Percentiles rank a stretch among this genome's conserved stretches.
Conservation (phyloP, 2,888 invertebrate species). For the Melieria picta region DNA sequence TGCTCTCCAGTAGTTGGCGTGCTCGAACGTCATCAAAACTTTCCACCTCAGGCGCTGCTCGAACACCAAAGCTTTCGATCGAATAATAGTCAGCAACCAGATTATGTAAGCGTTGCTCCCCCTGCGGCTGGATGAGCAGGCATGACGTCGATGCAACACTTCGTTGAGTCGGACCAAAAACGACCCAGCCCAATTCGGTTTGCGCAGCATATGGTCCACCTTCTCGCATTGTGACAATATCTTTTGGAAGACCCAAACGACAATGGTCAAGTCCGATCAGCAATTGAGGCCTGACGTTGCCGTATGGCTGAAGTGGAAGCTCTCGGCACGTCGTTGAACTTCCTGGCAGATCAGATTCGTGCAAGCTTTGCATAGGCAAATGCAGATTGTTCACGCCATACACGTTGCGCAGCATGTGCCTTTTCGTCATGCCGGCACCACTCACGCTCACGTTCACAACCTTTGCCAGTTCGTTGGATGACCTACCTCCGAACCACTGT, state of each 20-base stretch:
- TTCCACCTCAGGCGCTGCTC: conserved; percentile 17
- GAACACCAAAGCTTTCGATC: conserved; percentile 30
- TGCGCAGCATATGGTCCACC: conserved; percentile 38
- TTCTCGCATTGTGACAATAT: not conserved
- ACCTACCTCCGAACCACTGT: too few species aligned
- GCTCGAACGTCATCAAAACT: conserved; percentile 15
- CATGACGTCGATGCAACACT: conserved; percentile 7
- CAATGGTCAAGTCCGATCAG: conserved; percentile 10
- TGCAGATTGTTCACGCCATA: too few species aligned
- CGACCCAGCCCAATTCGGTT: conserved; percentile 39
- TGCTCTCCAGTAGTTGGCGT: conserved; percentile 12
- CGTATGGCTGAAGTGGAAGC: too few species aligned
- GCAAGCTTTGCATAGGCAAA: too few species aligned
- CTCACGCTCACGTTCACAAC: too few species aligned
- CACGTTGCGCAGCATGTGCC: too few species aligned
- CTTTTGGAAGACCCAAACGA: not conserved
- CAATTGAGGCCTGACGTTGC: not conserved
- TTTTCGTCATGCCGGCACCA: too few species aligned
- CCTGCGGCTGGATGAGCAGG: conserved; percentile 1
- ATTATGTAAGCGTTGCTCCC: conserved; percentile 17
- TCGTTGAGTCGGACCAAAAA: conserved; percentile 28
- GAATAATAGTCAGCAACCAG: conserved; percentile 25
- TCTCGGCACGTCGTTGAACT: too few species aligned
- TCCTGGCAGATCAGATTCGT: too few species aligned
- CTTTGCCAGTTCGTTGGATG: too few species aligned